Conservation (phyloP, 2,797 vertebrate genomes). For the Catamblyrhynchus diadema region DNA sequence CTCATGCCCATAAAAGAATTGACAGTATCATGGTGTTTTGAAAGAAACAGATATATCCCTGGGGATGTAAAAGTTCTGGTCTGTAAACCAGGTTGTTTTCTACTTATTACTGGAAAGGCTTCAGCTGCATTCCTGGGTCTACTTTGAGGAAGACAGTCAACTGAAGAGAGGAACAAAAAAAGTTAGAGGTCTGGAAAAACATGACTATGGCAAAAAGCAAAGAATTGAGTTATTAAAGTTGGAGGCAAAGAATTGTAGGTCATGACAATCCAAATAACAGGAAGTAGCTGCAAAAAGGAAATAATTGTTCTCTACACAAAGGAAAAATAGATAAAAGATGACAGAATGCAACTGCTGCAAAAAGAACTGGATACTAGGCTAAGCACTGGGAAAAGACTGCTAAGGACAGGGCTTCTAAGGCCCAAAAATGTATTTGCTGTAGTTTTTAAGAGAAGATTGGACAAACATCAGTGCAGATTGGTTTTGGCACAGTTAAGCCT, state of each 20-base stretch:
- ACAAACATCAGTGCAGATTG: not conserved
- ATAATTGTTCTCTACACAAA: not conserved
- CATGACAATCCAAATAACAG: not conserved
- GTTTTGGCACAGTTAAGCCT: not conserved
- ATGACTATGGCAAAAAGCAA: not conserved
- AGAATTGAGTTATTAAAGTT: not conserved
- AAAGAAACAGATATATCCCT: not conserved
- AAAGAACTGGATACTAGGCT: not conserved
- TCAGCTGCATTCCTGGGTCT: not conserved
- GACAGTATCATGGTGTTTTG: not conserved
- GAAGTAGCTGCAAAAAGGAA: not conserved
- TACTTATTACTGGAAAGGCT: not conserved
- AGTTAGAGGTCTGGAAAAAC: not conserved
- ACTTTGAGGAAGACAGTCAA: not conserved
- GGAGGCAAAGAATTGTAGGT: not conserved
- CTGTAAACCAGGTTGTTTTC: not conserved
- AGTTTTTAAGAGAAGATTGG: not conserved
- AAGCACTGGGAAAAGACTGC: not conserved
- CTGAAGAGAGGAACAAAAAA: not conserved
- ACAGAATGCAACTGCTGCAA: not conserved
- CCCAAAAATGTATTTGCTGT: not conserved
- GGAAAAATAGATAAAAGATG: not conserved
- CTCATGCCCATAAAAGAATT: not conserved
- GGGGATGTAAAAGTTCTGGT: not conserved
- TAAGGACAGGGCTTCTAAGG: not conserved